Evolutionary conservation across 2,113 vertebrate genomes (phyloP), one percentile per base, ranked within the genome.

Genomic region (Meriones unguiculatus): DNA sequence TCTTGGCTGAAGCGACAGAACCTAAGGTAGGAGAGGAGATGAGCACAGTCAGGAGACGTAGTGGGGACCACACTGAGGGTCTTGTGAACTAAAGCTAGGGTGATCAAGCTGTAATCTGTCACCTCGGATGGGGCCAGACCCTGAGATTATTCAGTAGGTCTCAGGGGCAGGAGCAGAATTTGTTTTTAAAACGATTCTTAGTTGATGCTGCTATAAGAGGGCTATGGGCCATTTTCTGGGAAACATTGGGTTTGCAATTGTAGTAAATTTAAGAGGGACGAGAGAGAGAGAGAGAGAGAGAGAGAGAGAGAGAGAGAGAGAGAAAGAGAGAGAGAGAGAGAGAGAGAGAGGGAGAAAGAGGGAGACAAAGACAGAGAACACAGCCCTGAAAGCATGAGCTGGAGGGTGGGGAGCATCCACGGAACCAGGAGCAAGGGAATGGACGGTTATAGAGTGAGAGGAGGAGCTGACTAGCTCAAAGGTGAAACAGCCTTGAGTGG

Each of bases 391-490:
- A 35, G 52, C 3, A 10, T 2, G 50, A 78, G 30, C 32, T 11
- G 10, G 62, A 52, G 2, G 13, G n/a, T 10, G 15, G 52, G 18
- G 57, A 54, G 9, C 8, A 12, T 30, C 20, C 38, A 46, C 9
- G 4, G 38, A 25, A 46, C 22, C 28, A 15, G 17, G 38, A 70
- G 18, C 30, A 59, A 2, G 87, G 57, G n/a, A 64, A 64, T 9
- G 81, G 28, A 30, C 67, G 22, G 54, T 67, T 76, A 64, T 3
- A 72, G 12, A 67, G 13, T 46, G 85, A 97, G 30, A 75, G 24
- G 69, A 96, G 10, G 70, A 82, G 62, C 75, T 65, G 87, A 87
- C 87, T 90, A 87, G 81, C 54, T 91, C 77, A 82, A 77, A 89
- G 69, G 24, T 76, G 65, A 87, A 85, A 22, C 7, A 25, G 20